Conservation (phyloP, 2,113 vertebrate species). For the Sclerurus mexicanus region DNA sequence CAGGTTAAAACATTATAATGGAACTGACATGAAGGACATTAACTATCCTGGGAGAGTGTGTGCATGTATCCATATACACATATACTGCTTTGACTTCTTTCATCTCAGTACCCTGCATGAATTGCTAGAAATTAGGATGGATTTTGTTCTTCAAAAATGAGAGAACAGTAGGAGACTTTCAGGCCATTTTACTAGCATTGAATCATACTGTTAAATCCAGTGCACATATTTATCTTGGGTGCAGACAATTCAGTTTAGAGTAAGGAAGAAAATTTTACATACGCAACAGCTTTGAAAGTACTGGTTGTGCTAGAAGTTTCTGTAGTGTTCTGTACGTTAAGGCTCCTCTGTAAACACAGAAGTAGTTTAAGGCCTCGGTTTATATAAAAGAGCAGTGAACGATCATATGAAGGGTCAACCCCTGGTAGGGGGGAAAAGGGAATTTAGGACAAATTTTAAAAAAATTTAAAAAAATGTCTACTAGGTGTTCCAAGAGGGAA, state of each 20-base stretch:
- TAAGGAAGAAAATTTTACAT: background rate
- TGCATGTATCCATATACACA: fast-evolving
- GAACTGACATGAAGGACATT: background rate
- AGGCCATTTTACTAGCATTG: background rate
- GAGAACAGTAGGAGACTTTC: background rate
- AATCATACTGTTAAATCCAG: background rate
- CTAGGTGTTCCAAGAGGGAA: background rate
- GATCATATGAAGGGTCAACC: background rate
- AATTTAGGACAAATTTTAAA: background rate
- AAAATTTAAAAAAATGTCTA: background rate
- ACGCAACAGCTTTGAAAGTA: background rate
- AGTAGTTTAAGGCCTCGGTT: background rate
- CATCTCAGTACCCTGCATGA: background rate
- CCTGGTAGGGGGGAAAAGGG: background rate
- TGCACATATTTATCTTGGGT: background rate
- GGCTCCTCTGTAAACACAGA: background rate
- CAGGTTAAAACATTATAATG: background rate
- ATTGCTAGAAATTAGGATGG: background rate
- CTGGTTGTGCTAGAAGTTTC: background rate
- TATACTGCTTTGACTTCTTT: background rate
- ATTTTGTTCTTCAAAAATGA: background rate
- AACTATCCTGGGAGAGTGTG: fast-evolving
- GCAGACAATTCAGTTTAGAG: background rate
- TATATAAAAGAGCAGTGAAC: background rate
- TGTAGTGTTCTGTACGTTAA: background rate